A percentile compares a stretch with the other conserved stretches of the same genome.
phyloP scores from a whole-genome alignment of 2,888 invertebrate genomes.

The Coleophora deauratella region DNA sequence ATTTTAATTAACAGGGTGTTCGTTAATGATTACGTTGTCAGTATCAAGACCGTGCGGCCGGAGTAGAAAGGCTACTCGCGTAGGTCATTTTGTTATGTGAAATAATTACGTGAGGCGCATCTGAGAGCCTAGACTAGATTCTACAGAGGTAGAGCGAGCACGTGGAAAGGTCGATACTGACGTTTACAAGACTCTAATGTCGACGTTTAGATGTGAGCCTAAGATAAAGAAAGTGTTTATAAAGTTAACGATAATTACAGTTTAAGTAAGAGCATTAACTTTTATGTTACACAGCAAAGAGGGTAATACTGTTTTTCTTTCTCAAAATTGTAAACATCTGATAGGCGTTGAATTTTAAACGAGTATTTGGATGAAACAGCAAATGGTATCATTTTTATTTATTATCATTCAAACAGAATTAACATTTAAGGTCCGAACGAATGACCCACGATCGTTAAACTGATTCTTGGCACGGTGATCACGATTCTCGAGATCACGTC shows the following conservation, averaged over 20 bases:
- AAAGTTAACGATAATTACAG: neutral
- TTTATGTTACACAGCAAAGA: no score
- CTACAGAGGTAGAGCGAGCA: constrained; percentile 1
- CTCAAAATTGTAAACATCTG: no score
- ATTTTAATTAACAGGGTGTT: constrained; percentile 11
- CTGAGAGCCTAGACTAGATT: neutral
- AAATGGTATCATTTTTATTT: no score
- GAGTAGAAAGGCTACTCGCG: constrained; percentile 14
- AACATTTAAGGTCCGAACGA: no score
- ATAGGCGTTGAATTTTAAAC: no score
- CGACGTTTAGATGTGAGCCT: neutral
- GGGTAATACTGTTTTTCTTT: no score
- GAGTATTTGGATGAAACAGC: no score
- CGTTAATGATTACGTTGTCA: constrained; percentile 11
- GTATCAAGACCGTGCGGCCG: constrained; percentile 18
- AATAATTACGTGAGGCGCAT: constrained; percentile 16
- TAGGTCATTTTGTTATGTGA: constrained; percentile 16
- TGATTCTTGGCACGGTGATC: constrained; percentile 19
- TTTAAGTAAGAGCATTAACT: no score
- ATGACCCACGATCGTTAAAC: no score
- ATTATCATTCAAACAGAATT: no score
- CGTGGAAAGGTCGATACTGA: constrained; percentile 7
- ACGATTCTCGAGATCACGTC: constrained; percentile 52
- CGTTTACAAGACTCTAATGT: constrained; percentile 6
- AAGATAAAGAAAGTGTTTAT: neutral